These are phyloP conservation scores for Emydoidea blandingii DNA, from an alignment of 2,797 vertebrate genomes.

Conservation along the genomic window DNA sequence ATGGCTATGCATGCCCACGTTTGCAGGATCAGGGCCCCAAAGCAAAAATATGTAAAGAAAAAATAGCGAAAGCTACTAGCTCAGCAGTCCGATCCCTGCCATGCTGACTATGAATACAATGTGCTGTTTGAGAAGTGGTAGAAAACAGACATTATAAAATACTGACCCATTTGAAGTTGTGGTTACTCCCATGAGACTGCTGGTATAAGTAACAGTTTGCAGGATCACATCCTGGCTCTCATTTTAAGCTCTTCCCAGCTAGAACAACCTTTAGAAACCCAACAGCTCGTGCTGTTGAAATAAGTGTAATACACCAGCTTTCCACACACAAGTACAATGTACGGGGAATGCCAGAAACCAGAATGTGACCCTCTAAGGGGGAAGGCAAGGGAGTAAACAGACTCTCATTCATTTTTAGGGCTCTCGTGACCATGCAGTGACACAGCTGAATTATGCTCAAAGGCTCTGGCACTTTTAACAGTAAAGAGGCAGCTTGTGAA, in stretches of 20 bases:
- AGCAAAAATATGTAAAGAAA: background rate
- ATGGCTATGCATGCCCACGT: fast-evolving
- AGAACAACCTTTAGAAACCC: background rate
- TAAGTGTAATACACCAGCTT: background rate
- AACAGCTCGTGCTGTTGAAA: background rate
- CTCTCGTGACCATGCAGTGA: fast-evolving
- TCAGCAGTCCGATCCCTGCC: background rate
- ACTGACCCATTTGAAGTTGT: background rate
- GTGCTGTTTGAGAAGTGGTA: background rate
- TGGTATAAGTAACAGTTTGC: background rate
- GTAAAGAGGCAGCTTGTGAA: background rate
- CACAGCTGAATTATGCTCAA: background rate
- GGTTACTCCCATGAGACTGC: too few relatives aligned
- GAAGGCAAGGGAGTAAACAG: fast-evolving
- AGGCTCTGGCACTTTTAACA: background rate
- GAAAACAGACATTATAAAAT: background rate
- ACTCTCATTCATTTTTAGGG: background rate
- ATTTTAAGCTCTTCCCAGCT: background rate
- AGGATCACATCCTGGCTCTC: background rate
- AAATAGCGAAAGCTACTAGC: background rate
- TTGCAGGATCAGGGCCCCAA: background rate
- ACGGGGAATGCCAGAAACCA: background rate
- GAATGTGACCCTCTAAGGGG: background rate
- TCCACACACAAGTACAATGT: fast-evolving
- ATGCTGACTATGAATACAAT: background rate